Conservation (phyloP, 2,888 invertebrate genomes). For the Tiphia femorata region DNA sequence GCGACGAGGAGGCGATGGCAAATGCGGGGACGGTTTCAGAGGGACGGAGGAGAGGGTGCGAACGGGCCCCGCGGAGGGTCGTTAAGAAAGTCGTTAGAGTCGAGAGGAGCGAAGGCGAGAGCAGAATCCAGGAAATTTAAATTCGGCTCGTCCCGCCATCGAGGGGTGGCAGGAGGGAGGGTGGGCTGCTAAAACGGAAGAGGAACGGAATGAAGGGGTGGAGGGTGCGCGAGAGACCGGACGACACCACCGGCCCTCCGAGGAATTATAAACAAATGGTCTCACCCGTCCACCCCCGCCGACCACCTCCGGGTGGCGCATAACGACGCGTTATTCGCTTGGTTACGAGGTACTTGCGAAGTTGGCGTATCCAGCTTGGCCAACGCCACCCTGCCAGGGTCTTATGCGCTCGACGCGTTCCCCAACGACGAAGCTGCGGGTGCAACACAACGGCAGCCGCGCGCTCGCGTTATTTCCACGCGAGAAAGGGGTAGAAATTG, state of each 20-base stretch:
- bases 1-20: no score
- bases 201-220: neutral
- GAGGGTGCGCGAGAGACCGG: constrained; percentile 5
- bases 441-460: neutral
- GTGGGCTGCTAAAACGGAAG: constrained; percentile 1
- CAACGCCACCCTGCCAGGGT: neutral
- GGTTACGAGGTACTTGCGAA: constrained; percentile 50
- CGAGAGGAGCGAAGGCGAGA: constrained; percentile 17
- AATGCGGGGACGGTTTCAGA: neutral
- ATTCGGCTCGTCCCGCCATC: constrained; percentile 44
- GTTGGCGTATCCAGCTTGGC: neutral
- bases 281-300: constrained; percentile 6
- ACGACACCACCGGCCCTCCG: constrained; percentile 10
- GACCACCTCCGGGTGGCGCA: constrained; percentile 1
- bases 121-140: constrained; percentile 47
- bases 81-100: constrained; percentile 56
- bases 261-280: constrained; percentile 50
- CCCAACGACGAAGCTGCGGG: no score
- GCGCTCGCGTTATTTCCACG: neutral
- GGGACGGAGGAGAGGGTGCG: neutral
- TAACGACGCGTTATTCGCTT: constrained; percentile 47
- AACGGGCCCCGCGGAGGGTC: constrained; percentile 33
- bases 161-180: neutral
- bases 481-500: no score
- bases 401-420: neutral